phyloP scores from a whole-genome alignment of 1,140 invertebrate species.

The Tetraneura akinire region DNA sequence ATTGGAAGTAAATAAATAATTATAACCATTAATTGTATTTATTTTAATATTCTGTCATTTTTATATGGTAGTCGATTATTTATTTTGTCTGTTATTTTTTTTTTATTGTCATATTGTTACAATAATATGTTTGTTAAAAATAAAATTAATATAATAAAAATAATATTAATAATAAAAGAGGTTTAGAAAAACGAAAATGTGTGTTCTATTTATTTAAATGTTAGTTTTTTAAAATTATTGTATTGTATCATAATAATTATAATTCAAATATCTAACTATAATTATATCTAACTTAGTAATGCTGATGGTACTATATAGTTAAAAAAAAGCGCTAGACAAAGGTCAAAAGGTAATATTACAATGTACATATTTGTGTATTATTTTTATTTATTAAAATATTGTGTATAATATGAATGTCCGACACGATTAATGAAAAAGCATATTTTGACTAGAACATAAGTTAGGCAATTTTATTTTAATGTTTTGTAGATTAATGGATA shows the following conservation, averaged over 20 bases:
- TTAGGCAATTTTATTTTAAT: conserved; percentile 3
- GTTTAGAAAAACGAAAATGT: conserved; percentile 21
- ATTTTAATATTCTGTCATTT: conserved; percentile 23
- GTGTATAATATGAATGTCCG: conserved; percentile 31
- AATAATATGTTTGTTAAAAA: conserved; percentile 17
- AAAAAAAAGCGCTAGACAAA: conserved; percentile 49
- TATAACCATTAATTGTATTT: conserved; percentile 29
- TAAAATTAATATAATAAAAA: conserved; percentile 1
- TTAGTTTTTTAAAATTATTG: conserved; percentile 16
- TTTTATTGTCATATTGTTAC: conserved; percentile 48
- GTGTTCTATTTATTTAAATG: conserved; percentile 25
- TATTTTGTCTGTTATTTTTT: neutral
- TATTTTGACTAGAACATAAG: conserved; percentile 40
- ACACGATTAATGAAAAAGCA: conserved; percentile 37
- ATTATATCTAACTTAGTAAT: conserved; percentile 44
- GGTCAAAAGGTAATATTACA: conserved; percentile 41
- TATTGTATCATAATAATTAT: conserved; percentile 41
- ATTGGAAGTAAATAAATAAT: conserved; percentile 7
- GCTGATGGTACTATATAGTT: conserved; percentile 31
- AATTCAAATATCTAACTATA: conserved; percentile 42
- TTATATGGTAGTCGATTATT: neutral
- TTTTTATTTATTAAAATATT: conserved; percentile 28
- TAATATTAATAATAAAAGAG: conserved; percentile 10
- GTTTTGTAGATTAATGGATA: conserved; percentile 30
- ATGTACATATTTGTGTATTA: conserved; percentile 42